phyloP scores from a whole-genome alignment of 92 coral and sea anemone genomes.

The Palythoa grandis region DNA sequence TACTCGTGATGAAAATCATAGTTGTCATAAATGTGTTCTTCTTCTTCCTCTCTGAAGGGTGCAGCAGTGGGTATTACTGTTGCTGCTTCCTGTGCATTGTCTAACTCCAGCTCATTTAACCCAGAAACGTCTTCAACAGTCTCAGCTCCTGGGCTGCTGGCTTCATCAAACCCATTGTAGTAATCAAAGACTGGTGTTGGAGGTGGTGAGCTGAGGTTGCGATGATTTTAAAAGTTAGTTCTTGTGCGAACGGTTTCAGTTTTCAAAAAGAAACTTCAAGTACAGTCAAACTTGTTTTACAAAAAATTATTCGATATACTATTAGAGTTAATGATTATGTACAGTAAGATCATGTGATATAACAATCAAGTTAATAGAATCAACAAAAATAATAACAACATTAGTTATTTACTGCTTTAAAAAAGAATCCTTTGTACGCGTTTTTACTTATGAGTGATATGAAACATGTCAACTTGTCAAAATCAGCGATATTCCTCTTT shows the following conservation, averaged over 20 bases:
- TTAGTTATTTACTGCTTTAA: too few species aligned
- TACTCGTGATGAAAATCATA: slow-evolving; percentile 90
- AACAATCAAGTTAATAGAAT: too few species aligned
- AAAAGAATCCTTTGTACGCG: too few species aligned
- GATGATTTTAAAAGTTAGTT: not conserved
- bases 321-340: too few species aligned
- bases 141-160: slow-evolving; percentile 52
- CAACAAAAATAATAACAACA: too few species aligned
- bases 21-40: slow-evolving; percentile 84
- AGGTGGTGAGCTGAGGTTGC: slow-evolving; percentile 17
- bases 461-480: too few species aligned
- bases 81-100: slow-evolving; percentile 41
- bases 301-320: too few species aligned
- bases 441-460: too few species aligned
- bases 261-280: too few species aligned
- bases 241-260: not conserved
- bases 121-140: slow-evolving; percentile 71
- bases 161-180: slow-evolving; percentile 43
- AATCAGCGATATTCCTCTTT: too few species aligned
- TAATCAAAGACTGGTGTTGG: slow-evolving; percentile 43
- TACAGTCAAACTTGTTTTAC: too few species aligned
- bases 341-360: too few species aligned
- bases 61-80: slow-evolving; percentile 62
- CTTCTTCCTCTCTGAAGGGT: slow-evolving; percentile 86
- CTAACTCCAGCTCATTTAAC: slow-evolving; percentile 63